phyloP scores from a whole-genome alignment of 2,888 invertebrate species.

The Invenusta paracnida region DNA sequence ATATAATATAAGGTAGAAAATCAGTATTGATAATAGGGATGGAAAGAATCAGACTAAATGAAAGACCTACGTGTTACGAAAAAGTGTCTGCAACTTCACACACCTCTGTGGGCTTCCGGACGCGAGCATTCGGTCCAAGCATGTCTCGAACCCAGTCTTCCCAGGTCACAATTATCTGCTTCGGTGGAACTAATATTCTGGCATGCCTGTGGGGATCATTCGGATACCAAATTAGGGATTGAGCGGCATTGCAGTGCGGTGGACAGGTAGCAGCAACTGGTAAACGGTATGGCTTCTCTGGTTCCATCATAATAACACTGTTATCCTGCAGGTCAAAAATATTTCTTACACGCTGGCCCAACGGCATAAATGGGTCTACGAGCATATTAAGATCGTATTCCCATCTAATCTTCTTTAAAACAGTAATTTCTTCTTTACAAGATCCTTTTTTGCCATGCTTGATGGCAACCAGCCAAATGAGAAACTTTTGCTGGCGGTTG shows the following conservation, averaged over 20 bases:
- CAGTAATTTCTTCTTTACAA: conserved; percentile 35
- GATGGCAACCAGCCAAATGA: conserved; percentile 44
- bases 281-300: conserved; percentile 39
- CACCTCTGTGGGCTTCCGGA: conserved; percentile 43
- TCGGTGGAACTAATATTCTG: conserved; percentile 43
- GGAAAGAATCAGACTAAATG: conserved; percentile 14
- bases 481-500: conserved; percentile 40
- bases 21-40: conserved; percentile 4
- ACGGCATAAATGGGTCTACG: conserved; percentile 44
- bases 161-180: conserved; percentile 44
- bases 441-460: conserved; percentile 40
- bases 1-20: conserved; percentile 17
- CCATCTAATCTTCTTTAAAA: conserved; percentile 43
- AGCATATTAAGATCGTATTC: conserved; percentile 41
- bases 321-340: conserved; percentile 40
- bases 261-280: conserved; percentile 42
- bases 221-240: conserved; percentile 44
- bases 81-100: conserved; percentile 24
- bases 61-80: conserved; percentile 15
- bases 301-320: conserved; percentile 38
- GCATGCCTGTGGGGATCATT: conserved; percentile 38
- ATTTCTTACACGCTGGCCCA: conserved; percentile 34
- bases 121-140: conserved; percentile 40
- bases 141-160: conserved; percentile 44
- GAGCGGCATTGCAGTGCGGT: conserved; percentile 44